These are phyloP conservation scores for Neotoxoptera formosana DNA, from an alignment of 1,140 invertebrate genomes.

Conservation along the genomic window DNA sequence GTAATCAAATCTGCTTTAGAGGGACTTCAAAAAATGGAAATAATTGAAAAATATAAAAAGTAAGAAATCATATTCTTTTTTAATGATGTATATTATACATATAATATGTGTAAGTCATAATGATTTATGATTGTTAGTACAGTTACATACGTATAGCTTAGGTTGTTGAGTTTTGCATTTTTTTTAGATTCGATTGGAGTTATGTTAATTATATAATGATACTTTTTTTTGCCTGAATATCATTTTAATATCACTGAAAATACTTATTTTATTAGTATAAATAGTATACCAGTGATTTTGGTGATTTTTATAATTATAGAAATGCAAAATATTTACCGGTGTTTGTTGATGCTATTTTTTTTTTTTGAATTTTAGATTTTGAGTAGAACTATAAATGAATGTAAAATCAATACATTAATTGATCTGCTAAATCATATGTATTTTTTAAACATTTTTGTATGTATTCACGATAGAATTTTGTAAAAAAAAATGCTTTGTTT, in stretches of 20 bases:
- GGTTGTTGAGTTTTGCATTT: neutral
- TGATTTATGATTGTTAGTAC: neutral
- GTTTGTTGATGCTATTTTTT: neutral
- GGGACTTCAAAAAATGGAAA: neutral
- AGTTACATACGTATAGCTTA: neutral
- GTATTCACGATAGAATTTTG: no score
- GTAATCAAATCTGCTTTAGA: slow-evolving; percentile 38
- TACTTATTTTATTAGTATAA: neutral
- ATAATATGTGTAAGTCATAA: neutral
- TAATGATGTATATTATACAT: neutral
- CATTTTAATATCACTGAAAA: neutral
- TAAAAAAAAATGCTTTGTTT: no score
- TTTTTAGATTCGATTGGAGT: neutral
- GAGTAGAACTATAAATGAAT: no score
- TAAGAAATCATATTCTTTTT: slow-evolving; percentile 4
- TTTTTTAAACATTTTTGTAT: no score
- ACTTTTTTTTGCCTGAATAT: neutral
- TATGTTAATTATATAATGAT: no score
- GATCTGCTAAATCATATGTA: no score
- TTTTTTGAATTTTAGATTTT: no score
- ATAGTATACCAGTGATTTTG: neutral
- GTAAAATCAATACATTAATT: no score
- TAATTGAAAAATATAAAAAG: slow-evolving; percentile 31
- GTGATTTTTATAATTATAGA: neutral
- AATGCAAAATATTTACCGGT: neutral